Evolutionary conservation across 2,888 invertebrate species (phyloP).

Genomic region (Clitarchus hookeri): DNA sequence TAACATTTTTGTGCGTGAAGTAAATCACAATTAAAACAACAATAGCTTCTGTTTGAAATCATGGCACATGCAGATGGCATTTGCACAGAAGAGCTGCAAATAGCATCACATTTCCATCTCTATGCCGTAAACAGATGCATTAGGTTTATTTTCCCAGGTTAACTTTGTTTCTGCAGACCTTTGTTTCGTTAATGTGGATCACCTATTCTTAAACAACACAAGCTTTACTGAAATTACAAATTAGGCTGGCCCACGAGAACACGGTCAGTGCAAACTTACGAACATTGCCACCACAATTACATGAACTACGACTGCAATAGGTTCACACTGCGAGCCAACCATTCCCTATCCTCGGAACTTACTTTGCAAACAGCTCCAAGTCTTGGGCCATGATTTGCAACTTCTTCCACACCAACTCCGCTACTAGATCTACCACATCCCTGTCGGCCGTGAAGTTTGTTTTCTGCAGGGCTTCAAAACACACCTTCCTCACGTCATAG

Average conservation of each 20-base stretch:
- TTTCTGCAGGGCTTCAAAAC: conserved; percentile 60
- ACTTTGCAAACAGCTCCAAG: conserved; percentile 71
- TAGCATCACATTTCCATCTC: too few relatives aligned
- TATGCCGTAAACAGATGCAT: too few relatives aligned
- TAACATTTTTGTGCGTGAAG: too few relatives aligned
- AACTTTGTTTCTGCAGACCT: too few relatives aligned
- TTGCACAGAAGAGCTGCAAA: too few relatives aligned
- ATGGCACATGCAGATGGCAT: too few relatives aligned
- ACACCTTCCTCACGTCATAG: conserved; percentile 60
- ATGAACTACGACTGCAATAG: background rate
- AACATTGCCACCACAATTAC: background rate
- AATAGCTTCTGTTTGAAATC: too few relatives aligned
- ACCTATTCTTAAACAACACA: too few relatives aligned
- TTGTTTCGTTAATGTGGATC: too few relatives aligned
- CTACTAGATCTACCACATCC: conserved; percentile 62
- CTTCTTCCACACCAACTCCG: conserved; percentile 65
- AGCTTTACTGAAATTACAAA: too few relatives aligned
- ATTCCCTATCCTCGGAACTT: conserved; percentile 43
- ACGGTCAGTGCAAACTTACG: background rate
- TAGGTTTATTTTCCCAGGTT: too few relatives aligned
- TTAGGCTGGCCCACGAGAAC: background rate
- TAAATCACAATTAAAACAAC: too few relatives aligned
- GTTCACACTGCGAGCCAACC: background rate
- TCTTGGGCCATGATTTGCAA: conserved; percentile 61
- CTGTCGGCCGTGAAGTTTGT: conserved; percentile 59